A percentile compares a stretch with the other conserved stretches of the same genome.
Evolutionary conservation across 2,797 vertebrate species (phyloP).

Genomic region (Sebastes baramenuke): DNA sequence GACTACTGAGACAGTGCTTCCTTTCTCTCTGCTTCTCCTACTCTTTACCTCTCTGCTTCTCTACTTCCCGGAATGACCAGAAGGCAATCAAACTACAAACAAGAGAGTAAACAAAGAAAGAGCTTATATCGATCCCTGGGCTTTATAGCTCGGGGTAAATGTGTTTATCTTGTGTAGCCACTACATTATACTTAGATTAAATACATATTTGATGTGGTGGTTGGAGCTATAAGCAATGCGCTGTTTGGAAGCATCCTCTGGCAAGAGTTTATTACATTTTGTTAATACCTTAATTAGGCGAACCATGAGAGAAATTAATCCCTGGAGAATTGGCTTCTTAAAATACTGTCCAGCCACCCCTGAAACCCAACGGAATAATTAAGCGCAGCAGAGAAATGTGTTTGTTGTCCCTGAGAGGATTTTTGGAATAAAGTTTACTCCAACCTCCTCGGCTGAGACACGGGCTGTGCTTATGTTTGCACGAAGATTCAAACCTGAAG

Average conservation of each 20-base stretch:
- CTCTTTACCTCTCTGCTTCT: conserved; percentile 22
- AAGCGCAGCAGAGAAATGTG: conserved; percentile 34
- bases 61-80: conserved; percentile 41
- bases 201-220: conserved; percentile 60
- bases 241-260: conserved; percentile 37
- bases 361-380: conserved; percentile 62
- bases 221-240: conserved; percentile 33
- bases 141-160: conserved; percentile 53
- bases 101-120: conserved; percentile 57
- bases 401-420: conserved; percentile 34
- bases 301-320: conserved; percentile 62
- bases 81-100: conserved; percentile 56
- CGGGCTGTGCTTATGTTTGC: conserved; percentile 26
- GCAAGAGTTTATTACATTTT: conserved; percentile 59
- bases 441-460: conserved; percentile 9
- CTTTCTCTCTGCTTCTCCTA: background rate
- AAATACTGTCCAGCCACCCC: conserved; percentile 61
- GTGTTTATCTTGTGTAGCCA: conserved; percentile 62
- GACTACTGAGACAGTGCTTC: background rate
- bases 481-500: conserved; percentile 25
- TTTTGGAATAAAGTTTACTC: conserved; percentile 44
- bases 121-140: conserved; percentile 58
- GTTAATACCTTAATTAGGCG: conserved; percentile 71
- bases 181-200: conserved; percentile 60
- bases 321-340: conserved; percentile 42